A percentile compares a stretch with the other conserved stretches of the same genome.
phyloP scores from a whole-genome alignment of 1,140 invertebrate genomes.

The Hyles vespertilio region DNA sequence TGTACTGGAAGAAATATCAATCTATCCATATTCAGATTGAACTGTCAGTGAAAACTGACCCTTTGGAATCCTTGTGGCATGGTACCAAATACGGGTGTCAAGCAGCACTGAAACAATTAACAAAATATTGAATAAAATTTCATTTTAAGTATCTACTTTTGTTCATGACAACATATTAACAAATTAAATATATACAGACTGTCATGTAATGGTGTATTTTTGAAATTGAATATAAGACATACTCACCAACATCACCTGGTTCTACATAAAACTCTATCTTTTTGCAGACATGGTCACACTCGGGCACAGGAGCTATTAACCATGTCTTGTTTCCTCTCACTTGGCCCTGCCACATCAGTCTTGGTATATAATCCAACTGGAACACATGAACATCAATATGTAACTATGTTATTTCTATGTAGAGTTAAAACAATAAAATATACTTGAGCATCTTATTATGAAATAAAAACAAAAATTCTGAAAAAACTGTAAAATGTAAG shows the following conservation, averaged over 20 bases:
- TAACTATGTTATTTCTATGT: too few relatives aligned
- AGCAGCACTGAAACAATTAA: constrained; percentile 80
- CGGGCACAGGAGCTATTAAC: constrained; percentile 89
- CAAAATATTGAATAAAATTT: too few relatives aligned
- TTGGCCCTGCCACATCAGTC: constrained; percentile 96
- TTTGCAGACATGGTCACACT: constrained; percentile 89
- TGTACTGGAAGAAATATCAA: background rate
- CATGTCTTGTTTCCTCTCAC: constrained; percentile 91
- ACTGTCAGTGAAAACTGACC: constrained; percentile 92
- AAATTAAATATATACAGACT: too few relatives aligned
- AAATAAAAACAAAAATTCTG: too few relatives aligned
- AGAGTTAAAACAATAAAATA: too few relatives aligned
- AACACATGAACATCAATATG: constrained; percentile 44
- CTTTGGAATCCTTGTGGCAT: constrained; percentile 89
- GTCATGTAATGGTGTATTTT: too few relatives aligned
- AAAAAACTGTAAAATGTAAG: too few relatives aligned
- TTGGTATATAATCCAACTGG: constrained; percentile 92
- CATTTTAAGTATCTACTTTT: too few relatives aligned
- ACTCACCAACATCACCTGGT: constrained; percentile 88
- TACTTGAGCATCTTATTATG: too few relatives aligned
- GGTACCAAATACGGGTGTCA: constrained; percentile 96
- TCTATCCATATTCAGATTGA: constrained; percentile 92
- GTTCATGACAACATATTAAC: too few relatives aligned
- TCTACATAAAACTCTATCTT: constrained; percentile 86
- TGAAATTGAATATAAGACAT: constrained; percentile 11